Evolutionary conservation across 2,888 invertebrate species (phyloP).

Genomic region (Actias luna): DNA sequence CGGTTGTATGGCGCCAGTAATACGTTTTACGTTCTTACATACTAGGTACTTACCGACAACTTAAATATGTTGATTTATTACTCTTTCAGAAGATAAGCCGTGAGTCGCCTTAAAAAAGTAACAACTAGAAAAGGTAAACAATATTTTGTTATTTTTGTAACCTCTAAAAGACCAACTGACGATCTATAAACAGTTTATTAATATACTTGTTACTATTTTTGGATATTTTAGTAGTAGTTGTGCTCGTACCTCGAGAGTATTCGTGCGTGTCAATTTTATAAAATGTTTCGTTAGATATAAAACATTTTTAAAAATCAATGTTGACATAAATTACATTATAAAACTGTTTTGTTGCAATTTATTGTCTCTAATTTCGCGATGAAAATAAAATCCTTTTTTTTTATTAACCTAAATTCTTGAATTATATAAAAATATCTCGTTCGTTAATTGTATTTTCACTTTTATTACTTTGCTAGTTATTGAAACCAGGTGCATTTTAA

Average conservation of each 20-base stretch:
- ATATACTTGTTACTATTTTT: not conserved
- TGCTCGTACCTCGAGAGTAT: not conserved
- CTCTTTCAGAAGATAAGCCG: constrained; percentile 17
- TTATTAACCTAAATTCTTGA: not conserved
- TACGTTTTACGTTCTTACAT: constrained; percentile 17
- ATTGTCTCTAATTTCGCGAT: not conserved
- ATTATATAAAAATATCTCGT: not conserved
- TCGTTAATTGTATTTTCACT: not conserved
- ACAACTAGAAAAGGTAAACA: constrained; percentile 11
- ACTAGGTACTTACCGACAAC: constrained; percentile 3
- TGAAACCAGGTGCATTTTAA: constrained; percentile 2
- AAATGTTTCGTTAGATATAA: not conserved
- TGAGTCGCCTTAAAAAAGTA: constrained; percentile 6
- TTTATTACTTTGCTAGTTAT: not conserved
- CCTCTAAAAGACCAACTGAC: constrained; percentile 1
- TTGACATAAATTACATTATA: not conserved
- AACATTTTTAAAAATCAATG: not conserved
- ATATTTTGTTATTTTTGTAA: not conserved
- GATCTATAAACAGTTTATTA: not conserved
- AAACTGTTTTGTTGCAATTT: not conserved
- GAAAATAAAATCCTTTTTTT: not conserved
- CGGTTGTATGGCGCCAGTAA: constrained; percentile 19
- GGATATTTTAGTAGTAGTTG: not conserved
- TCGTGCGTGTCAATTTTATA: not conserved
- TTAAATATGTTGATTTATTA: constrained; percentile 21